These are phyloP conservation scores for Gymnocypris eckloni DNA, from an alignment of 2,797 vertebrate species.

Conservation along the genomic window DNA sequence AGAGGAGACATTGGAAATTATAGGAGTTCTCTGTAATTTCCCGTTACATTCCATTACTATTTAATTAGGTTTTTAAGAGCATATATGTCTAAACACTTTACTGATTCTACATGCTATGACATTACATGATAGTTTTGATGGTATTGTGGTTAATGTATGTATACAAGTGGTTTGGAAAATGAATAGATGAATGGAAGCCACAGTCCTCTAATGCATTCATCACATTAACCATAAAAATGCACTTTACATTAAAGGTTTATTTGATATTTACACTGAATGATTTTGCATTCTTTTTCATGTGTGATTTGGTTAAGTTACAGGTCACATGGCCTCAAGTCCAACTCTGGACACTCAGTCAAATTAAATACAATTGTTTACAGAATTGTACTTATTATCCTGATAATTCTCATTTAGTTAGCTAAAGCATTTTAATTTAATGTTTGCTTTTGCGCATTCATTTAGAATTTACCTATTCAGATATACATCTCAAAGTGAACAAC, in stretches of 20 bases:
- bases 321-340: not conserved
- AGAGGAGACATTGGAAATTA: slow-evolving; percentile 75
- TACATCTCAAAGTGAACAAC: not conserved
- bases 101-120: not conserved
- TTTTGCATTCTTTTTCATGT: no score
- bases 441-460: not conserved
- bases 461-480: not conserved
- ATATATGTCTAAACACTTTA: not conserved
- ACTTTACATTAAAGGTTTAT: no score
- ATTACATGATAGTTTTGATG: not conserved
- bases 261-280: no score
- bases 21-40: slow-evolving; percentile 69
- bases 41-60: not conserved
- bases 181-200: not conserved
- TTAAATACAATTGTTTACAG: not conserved
- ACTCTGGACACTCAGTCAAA: not conserved
- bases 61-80: not conserved
- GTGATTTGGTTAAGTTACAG: no score
- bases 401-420: not conserved
- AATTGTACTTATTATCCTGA: not conserved
- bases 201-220: not conserved
- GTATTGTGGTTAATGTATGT: not conserved
- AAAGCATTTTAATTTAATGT: not conserved
- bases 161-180: not conserved
- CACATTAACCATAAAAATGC: not conserved